A percentile compares a stretch with the other conserved stretches of the same genome.
Evolutionary conservation across 2,113 vertebrate genomes (phyloP).

Genomic region (Prionailurus viverrinus): DNA sequence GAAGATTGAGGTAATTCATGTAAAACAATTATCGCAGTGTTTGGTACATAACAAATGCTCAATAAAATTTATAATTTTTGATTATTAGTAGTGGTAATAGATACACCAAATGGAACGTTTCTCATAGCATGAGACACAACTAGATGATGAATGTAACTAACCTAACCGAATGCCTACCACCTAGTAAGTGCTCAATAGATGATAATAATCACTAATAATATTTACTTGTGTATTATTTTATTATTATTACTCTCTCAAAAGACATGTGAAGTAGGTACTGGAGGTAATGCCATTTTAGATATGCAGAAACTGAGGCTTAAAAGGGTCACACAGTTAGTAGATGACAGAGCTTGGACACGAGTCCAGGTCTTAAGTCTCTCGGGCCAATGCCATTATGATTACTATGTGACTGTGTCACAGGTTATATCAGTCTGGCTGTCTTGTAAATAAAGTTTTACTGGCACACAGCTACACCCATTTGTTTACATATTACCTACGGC

Average conservation of each 20-base stretch:
- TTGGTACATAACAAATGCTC: not conserved
- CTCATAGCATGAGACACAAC: not conserved
- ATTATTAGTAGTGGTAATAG: not conserved
- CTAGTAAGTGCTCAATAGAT: not conserved
- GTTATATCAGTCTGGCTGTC: not conserved
- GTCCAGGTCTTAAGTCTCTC: not conserved
- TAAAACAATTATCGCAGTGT: not conserved
- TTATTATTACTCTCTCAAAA: not conserved
- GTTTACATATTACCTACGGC: not conserved
- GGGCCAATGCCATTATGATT: not conserved
- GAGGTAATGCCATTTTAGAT: not conserved
- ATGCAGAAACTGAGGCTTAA: not conserved
- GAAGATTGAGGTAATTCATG: not conserved
- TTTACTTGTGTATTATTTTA: not conserved
- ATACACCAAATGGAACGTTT: not conserved
- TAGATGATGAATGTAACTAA: not conserved
- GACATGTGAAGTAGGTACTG: not conserved
- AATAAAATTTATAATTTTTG: conserved; percentile 29
- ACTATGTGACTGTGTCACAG: not conserved
- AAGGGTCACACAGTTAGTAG: not conserved
- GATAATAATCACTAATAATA: not conserved
- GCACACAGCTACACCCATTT: not conserved
- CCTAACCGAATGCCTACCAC: not conserved
- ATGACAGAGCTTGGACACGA: not conserved
- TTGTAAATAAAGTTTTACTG: not conserved